phyloP scores from a whole-genome alignment of 2,888 invertebrate genomes.

The Orthosia incerta region DNA sequence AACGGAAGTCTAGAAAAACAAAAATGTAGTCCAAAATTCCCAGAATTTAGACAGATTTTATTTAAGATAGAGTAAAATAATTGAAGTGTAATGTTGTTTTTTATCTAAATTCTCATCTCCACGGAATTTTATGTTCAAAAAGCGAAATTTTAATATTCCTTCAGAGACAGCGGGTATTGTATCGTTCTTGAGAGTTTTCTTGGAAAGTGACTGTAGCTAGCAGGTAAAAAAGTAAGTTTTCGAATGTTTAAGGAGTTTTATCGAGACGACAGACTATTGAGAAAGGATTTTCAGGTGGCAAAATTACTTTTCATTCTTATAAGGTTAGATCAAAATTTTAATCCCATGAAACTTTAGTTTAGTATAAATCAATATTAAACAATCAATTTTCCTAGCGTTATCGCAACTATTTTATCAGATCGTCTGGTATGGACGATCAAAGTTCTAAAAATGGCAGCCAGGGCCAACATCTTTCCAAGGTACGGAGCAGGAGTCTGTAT shows the following conservation, averaged over 20 bases:
- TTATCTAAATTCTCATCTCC: slow-evolving; percentile 60
- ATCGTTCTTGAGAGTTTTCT: slow-evolving; percentile 28
- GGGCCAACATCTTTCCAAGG: no score
- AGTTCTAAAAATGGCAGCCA: no score
- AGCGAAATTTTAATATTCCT: slow-evolving; percentile 52
- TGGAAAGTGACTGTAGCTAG: slow-evolving; percentile 9
- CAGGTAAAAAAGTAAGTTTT: slow-evolving; percentile 6
- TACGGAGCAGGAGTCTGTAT: no score
- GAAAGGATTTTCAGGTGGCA: not conserved
- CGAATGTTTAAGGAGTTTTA: slow-evolving; percentile 2
- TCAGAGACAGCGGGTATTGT: slow-evolving; percentile 38
- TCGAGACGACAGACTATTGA: not conserved
- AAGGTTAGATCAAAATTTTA: no score
- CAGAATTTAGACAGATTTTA: slow-evolving; percentile 52
- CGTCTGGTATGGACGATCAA: no score
- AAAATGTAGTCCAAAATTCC: slow-evolving; percentile 24
- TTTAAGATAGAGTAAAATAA: slow-evolving; percentile 62
- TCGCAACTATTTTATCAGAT: no score
- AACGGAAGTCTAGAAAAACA: slow-evolving; percentile 36
- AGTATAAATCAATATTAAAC: no score
- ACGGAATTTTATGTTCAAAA: slow-evolving; percentile 32
- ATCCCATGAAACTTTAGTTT: no score
- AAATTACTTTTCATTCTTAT: not conserved
- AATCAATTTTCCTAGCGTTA: no score
- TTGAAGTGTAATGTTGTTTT: slow-evolving; percentile 50